Evolutionary conservation across 2,797 vertebrate genomes (phyloP).

Genomic region (Helarctos malayanus): DNA sequence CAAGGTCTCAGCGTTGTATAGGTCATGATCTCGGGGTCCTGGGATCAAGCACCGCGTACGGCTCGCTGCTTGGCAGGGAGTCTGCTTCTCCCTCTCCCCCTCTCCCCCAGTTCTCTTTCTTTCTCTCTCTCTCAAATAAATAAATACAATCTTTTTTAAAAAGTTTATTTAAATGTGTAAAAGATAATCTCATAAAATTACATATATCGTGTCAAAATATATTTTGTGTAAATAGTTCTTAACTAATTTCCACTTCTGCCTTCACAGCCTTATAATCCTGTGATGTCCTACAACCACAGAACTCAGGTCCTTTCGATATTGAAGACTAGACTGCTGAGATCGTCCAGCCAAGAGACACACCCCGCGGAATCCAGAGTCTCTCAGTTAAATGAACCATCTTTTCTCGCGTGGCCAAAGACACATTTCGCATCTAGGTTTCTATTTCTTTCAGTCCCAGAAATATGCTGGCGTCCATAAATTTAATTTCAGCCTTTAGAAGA

Average conservation of each 20-base stretch:
- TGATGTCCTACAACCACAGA: neutral
- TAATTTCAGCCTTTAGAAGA: neutral
- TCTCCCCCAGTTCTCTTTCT: neutral
- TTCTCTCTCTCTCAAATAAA: neutral
- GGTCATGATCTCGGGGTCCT: neutral
- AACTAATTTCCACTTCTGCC: constrained; percentile 6
- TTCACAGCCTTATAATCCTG: neutral
- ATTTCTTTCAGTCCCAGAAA: neutral
- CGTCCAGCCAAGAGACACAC: neutral
- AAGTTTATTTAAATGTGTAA: constrained; percentile 53
- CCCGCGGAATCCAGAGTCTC: neutral
- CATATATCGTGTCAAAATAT: neutral
- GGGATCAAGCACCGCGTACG: neutral
- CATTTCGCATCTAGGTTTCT: neutral
- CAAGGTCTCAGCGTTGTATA: neutral
- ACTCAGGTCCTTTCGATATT: neutral
- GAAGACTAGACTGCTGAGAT: neutral
- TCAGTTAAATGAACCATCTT: neutral
- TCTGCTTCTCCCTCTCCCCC: neutral
- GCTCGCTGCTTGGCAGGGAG: neutral
- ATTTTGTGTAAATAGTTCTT: neutral
- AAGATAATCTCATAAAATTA: neutral
- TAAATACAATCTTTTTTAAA: neutral
- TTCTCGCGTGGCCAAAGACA: neutral
- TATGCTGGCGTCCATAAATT: neutral